phyloP scores from a whole-genome alignment of 2,113 vertebrate genomes.

The Synchiropus splendidus region DNA sequence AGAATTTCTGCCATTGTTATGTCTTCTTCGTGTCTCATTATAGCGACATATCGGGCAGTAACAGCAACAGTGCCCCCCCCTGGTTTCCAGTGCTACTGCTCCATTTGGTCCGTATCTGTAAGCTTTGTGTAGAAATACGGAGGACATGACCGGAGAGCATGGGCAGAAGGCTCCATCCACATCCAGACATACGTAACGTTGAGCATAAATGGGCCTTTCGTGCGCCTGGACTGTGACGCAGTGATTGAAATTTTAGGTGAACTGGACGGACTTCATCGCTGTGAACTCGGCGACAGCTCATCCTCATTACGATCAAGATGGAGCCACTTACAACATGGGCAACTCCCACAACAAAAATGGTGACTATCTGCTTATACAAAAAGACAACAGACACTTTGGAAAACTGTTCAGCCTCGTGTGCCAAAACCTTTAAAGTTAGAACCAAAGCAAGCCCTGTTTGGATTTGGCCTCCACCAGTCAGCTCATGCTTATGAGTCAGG shows the following conservation, averaged over 20 bases:
- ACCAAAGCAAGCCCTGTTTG: too few relatives aligned
- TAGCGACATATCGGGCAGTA: too few relatives aligned
- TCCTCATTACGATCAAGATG: slow-evolving; percentile 82
- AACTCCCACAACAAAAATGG: slow-evolving; percentile 76
- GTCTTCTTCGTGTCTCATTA: too few relatives aligned
- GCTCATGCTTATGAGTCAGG: too few relatives aligned
- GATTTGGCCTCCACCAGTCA: too few relatives aligned
- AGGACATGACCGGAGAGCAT: too few relatives aligned
- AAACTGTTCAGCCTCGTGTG: not conserved
- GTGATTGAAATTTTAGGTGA: slow-evolving; percentile 62
- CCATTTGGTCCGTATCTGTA: too few relatives aligned
- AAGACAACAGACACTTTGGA: not conserved
- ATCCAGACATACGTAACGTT: too few relatives aligned
- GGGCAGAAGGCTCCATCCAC: too few relatives aligned
- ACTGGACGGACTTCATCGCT: slow-evolving; percentile 82
- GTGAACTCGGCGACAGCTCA: slow-evolving; percentile 89
- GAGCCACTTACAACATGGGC: slow-evolving; percentile 89
- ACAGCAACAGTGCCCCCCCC: not conserved
- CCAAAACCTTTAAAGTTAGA: not conserved
- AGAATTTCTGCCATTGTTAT: too few relatives aligned
- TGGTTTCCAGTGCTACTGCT: not conserved
- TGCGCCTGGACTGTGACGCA: not conserved
- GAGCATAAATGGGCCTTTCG: too few relatives aligned
- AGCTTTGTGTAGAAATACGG: too few relatives aligned
- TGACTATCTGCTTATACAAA: slow-evolving; percentile 10